Evolutionary conservation across 2,113 vertebrate species (phyloP).

Genomic region (Toxotes chatareus): DNA sequence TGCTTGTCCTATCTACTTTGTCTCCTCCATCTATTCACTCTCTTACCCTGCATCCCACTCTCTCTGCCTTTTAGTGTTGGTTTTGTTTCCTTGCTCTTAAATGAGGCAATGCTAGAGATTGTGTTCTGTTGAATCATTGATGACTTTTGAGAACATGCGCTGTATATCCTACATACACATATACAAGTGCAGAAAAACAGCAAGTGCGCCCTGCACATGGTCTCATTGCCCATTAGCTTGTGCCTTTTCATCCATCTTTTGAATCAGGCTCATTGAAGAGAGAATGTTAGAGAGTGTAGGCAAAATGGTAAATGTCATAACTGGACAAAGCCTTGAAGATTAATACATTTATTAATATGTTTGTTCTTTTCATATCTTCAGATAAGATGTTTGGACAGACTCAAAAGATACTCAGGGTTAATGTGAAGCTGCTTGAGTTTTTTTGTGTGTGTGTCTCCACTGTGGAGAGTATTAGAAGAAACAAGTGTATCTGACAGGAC

Average conservation of each 20-base stretch:
- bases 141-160: conserved; percentile 36
- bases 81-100: conserved; percentile 57
- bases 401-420: conserved; percentile 1
- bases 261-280: neutral
- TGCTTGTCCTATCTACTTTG: conserved; percentile 63
- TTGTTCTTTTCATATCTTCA: conserved; percentile 16
- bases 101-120: conserved; percentile 42
- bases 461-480: conserved; percentile 25
- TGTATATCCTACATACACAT: neutral
- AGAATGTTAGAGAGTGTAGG: neutral
- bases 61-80: conserved; percentile 47
- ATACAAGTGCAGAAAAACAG: conserved; percentile 2
- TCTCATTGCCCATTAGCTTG: conserved; percentile 33
- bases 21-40: conserved; percentile 57
- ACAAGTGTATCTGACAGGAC: conserved; percentile 73
- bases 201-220: neutral
- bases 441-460: conserved; percentile 10
- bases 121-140: conserved; percentile 61
- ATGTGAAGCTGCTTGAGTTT: conserved; percentile 19
- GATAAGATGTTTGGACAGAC: conserved; percentile 4
- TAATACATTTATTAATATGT: neutral
- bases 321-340: conserved; percentile 11
- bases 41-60: conserved; percentile 43
- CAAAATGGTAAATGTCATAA: neutral
- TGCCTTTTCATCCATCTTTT: conserved; percentile 23